phyloP scores from a whole-genome alignment of 2,797 vertebrate genomes.

The Semotilus atromaculatus region DNA sequence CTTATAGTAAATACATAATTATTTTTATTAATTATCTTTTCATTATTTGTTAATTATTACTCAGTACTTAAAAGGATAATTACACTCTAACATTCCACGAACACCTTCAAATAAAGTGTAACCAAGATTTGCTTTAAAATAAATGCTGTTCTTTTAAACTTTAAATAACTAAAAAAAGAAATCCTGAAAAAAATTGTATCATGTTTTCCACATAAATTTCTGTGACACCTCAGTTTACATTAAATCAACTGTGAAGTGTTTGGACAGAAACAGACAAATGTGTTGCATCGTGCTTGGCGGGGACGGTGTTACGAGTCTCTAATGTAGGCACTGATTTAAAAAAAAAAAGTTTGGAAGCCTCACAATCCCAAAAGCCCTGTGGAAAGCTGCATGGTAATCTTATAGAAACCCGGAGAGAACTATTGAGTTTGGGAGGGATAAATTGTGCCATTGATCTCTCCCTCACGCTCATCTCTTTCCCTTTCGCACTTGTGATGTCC shows the following conservation, averaged over 20 bases:
- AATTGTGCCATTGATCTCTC: constrained; percentile 8
- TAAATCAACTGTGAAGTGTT: neutral
- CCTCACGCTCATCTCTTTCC: neutral
- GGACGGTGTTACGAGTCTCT: neutral
- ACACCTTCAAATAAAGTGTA: neutral
- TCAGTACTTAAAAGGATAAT: neutral
- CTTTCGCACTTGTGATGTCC: neutral
- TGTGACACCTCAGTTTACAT: neutral
- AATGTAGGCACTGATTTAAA: neutral
- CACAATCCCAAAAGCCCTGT: neutral
- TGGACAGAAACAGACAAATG: neutral
- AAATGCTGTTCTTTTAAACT: neutral
- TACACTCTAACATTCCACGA: neutral
- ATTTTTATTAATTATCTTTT: no score
- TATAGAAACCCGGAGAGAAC: neutral
- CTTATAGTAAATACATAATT: no score
- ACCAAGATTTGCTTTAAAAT: neutral
- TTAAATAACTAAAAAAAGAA: neutral
- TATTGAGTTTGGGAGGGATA: constrained; percentile 5
- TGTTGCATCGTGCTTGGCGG: neutral
- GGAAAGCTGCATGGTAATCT: constrained; percentile 6
- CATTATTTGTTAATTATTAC: neutral
- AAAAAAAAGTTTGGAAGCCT: no score
- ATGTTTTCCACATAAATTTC: neutral
- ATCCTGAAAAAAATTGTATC: no score